Base-by-base conservation (phyloP, 2,113 vertebrate species). In the Lichenostomus cassidix region DNA sequence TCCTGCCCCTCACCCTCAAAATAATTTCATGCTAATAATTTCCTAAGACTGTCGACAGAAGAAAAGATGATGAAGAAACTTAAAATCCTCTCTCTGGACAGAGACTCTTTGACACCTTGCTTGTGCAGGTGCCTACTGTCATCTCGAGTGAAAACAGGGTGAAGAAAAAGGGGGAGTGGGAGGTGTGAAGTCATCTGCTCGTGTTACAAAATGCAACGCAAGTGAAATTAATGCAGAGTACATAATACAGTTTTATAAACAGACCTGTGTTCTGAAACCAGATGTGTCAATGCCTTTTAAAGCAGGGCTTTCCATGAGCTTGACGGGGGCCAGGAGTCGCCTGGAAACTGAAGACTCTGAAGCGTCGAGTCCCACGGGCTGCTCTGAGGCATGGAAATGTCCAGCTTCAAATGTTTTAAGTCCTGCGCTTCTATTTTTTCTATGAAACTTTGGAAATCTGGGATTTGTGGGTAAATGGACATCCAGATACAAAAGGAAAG, bases 371-470 rank as follows among this genome's bases (percentile, higher is more conserved):
- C 58, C 83, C 74, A 46, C 9, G 21, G 92, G 83, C 94, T 81
- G 31, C 84, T 76, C 95, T 44, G 44, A 85, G 90, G 53, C 63
- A 2, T 33, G 91, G 92, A 91, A 91, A 55, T 37, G 80, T 92
- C 76, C 64, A 76, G 81, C 81, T 70, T 95, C 87, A 93, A 93
- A 87, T 62, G 79, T 76, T 86, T 46, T 47, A 94, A 83, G 89
- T 96, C 88, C 92, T 64, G 74, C 62, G 2, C 75, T 87, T 85
- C 78, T 79, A 91, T 95, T 97, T 95, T 95, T 97, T 71, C 56
- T 98, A 94, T 87, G 87, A 90, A 96, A 69, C 58, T 92, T 92
- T 93, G 80, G 94, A 92, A 95, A 96, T 95, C 83, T 95, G 85
- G 94, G 84, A 92, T 95, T 85, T 94, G 78, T 85, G 59, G 75